Evolutionary conservation across 2,888 invertebrate species (phyloP), one percentile per base, ranked within the genome.

Genomic region (Helleia helle): DNA sequence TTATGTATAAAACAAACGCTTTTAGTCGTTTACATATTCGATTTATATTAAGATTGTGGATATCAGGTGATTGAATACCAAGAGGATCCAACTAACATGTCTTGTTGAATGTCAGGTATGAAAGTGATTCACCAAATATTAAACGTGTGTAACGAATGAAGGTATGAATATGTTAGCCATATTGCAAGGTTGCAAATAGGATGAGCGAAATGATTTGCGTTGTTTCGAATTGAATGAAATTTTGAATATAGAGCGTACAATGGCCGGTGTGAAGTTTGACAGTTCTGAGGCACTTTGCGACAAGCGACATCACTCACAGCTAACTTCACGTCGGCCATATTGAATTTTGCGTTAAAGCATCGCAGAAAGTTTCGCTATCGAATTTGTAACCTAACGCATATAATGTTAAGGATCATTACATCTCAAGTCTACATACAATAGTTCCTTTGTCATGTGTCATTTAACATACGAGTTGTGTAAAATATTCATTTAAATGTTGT

Each of bases 361-460:
- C 14, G 30, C 30, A 30, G 9, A 22, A 12, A 18, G 34, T 12
- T 18, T 12, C 11, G 34, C 11, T 18, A 12, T 34, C 22, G 34
- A 17, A 8, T 34, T 34, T 34, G 22, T 22, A 12, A 34, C 22
- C 67, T 76, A 65, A 68, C 58, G 63, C 65, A 54, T 65, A 65
- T 68, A 61, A 61, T 58, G 50, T 66, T 68, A 62, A 65, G 64
- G 52, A 56, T 65, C 68, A 66, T 65, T 51, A 67, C 75, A 77
- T 77, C 73, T 79, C 77, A 73, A 77, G 72, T 80, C 69, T 69
- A 71, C 63, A 71, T 77, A 68, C 84, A 79, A 85, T 76, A 83
- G 85, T 85, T 85, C 85, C 85, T 85, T 76, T 80, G 65, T 76
- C 69, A 81, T 80, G 85, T 85, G 85, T 85, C 84, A 84, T 85